Base-by-base conservation (phyloP, 2,888 invertebrate species). In the Nephrotoma guestfalica region DNA sequence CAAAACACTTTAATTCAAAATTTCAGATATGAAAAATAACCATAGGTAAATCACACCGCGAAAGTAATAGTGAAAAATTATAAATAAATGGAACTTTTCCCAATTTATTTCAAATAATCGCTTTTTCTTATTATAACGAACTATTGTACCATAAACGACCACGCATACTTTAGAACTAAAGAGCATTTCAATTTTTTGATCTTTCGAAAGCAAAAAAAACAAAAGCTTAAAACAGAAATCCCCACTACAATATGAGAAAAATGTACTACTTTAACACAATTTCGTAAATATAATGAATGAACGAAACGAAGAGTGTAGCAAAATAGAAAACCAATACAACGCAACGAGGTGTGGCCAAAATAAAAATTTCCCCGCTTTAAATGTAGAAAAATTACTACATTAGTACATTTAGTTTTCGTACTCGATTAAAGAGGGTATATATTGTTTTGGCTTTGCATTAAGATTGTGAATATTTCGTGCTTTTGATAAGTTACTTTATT, bases 81-180 rank as follows among this genome's bases (percentile, higher is more conserved):
- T 41, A 84, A 6, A n/a, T 41, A 2, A 41, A 30, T 30, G 71
- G 71, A 71, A 84, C 42, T 84, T 84, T 41, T 84, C 13, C n/a
- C 71, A 15, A n/a, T 42, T 84, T 84, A 15, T 83, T 30, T 83
- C 3, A 41, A 83, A 84, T 41, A 84, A 84, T 84, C 41, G 42
- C 11, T 84, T 84, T 83, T 42, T 41, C 41, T 84, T 71, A 11
- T 30, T 30, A 13, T 41, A 41, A 5, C 84, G 1, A 84, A 84
- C n/a, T 84, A 6, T 4, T 9, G 3, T 86, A 41, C 87, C 89
- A 90, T 90, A 89, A 90, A 89, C 90, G 88, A 90, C 89, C 90
- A 90, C 90, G 90, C 90, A 90, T 90, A 89, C 90, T 90, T 90
- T 89, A 89, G 89, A 90, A 90, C 90, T 90, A 84, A 84, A 84